Evolutionary conservation across 1,140 invertebrate species (phyloP).

Genomic region (Palaemon carinicauda): DNA sequence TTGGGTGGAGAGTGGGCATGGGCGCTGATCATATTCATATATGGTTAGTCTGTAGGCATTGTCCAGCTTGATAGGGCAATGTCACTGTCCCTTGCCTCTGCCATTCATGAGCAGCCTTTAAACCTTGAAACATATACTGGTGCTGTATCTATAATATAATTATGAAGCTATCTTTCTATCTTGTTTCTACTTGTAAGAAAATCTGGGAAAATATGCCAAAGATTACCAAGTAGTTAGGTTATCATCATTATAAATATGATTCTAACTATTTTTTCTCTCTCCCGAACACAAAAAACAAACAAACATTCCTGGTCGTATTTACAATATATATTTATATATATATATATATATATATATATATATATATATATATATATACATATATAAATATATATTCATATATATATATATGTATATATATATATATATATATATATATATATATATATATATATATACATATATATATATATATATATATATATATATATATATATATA

Average conservation of each 20-base stretch:
- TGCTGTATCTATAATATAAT: too few species aligned
- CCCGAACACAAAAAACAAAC: background rate
- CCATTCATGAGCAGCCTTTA: too few species aligned
- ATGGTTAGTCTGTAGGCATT: too few species aligned
- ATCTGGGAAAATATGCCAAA: background rate
- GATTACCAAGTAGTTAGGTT: background rate
- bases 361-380: background rate
- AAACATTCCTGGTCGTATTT: background rate
- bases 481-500: too few species aligned
- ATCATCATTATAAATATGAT: background rate
- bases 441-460: background rate
- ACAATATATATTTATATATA: background rate
- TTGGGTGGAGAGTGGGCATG: too few species aligned
- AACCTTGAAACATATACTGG: too few species aligned
- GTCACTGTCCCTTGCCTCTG: too few species aligned
- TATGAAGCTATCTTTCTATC: too few species aligned
- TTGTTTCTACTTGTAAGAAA: too few species aligned
- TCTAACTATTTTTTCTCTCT: background rate
- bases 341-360: background rate
- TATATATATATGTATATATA: constrained; percentile 21
- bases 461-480: too few species aligned
- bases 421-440: constrained; percentile 3
- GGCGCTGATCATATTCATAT: too few species aligned
- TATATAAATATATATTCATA: constrained; percentile 13
- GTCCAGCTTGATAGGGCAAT: too few species aligned